These are phyloP conservation scores for Scomber japonicus DNA, from an alignment of 2,113 vertebrate genomes.

Conservation along the genomic window DNA sequence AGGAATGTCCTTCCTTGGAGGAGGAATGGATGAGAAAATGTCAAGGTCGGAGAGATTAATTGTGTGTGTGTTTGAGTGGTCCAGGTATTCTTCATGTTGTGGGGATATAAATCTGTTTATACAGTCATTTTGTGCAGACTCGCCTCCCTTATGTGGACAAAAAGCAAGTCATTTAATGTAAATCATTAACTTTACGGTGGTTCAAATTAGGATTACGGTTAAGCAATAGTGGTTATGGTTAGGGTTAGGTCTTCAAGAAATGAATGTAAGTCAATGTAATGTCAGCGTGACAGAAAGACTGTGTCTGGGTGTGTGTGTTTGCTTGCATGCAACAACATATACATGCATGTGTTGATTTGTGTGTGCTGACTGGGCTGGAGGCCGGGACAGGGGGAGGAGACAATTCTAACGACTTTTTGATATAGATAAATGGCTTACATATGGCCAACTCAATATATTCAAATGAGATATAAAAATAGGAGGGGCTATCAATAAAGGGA, in stretches of 20 bases:
- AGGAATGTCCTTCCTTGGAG: not conserved
- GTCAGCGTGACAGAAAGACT: not conserved
- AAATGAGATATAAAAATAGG: slow-evolving; percentile 83
- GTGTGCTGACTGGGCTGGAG: slow-evolving; percentile 50
- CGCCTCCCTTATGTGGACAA: too few species aligned
- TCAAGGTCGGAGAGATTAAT: not conserved
- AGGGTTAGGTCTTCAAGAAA: too few species aligned
- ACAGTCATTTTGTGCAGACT: too few species aligned
- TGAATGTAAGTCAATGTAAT: too few species aligned
- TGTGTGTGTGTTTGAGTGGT: not conserved
- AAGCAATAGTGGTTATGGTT: too few species aligned
- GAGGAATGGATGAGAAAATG: not conserved
- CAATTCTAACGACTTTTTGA: slow-evolving; percentile 83
- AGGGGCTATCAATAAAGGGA: slow-evolving; percentile 59
- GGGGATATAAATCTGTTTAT: too few species aligned
- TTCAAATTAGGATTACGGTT: too few species aligned
- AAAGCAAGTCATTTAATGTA: too few species aligned
- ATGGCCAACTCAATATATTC: slow-evolving; percentile 87
- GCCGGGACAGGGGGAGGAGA: slow-evolving; percentile 70
- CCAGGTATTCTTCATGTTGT: too few species aligned
- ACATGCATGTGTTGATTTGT: slow-evolving; percentile 60
- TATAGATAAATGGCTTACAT: slow-evolving; percentile 87
- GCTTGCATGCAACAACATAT: slow-evolving; percentile 51
- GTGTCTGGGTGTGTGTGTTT: not conserved
- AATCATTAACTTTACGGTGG: too few species aligned